phyloP scores from a whole-genome alignment of 2,797 vertebrate species.

The Sphaeramia orbicularis region DNA sequence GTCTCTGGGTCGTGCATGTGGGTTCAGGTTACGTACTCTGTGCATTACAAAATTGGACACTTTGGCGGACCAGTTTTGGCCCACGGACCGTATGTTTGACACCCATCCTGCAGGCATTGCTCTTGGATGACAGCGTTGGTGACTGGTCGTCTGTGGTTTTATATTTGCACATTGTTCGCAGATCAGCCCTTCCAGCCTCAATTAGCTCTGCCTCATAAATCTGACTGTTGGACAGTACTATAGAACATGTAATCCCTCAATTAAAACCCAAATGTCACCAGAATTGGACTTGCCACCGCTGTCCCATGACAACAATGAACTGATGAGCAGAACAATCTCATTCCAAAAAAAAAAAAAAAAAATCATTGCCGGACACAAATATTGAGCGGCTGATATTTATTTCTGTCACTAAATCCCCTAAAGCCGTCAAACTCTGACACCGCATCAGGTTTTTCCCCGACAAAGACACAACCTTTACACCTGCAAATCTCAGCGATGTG shows the following conservation, averaged over 20 bases:
- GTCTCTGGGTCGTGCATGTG: too few relatives aligned
- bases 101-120: too few relatives aligned
- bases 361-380: background rate
- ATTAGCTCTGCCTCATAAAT: too few relatives aligned
- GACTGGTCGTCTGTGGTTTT: too few relatives aligned
- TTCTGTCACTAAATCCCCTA: slow-evolving; percentile 21
- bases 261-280: background rate
- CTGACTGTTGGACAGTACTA: too few relatives aligned
- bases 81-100: too few relatives aligned
- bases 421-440: slow-evolving; percentile 36
- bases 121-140: too few relatives aligned
- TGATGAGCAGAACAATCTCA: background rate
- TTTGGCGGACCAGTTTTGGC: too few relatives aligned
- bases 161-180: too few relatives aligned
- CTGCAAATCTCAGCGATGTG: slow-evolving; percentile 12
- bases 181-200: too few relatives aligned
- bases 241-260: background rate
- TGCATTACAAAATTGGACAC: too few relatives aligned
- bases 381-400: slow-evolving; percentile 1
- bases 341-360: background rate
- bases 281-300: background rate
- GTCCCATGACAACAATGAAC: background rate
- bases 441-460: background rate
- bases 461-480: slow-evolving; percentile 19
- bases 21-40: too few relatives aligned